These are phyloP conservation scores for Lepidochitona cinerea DNA, from an alignment of 2,888 invertebrate species.

Conservation along the genomic window DNA sequence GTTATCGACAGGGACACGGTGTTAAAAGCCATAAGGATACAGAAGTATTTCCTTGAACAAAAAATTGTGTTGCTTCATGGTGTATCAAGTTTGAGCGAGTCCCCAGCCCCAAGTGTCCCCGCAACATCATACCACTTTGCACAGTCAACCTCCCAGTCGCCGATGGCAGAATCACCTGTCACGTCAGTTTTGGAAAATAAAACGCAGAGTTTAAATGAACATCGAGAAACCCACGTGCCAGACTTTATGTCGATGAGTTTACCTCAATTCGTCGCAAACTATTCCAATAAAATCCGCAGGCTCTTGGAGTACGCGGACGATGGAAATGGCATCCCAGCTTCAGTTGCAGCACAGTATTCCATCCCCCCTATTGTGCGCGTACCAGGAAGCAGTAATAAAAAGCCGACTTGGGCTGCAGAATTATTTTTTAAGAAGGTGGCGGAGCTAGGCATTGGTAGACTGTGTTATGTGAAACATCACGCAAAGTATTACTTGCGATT, in stretches of 20 bases:
- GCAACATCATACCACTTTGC: background rate
- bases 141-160: background rate
- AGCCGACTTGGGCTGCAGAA: slow-evolving; percentile 42
- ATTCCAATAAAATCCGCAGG: slow-evolving; percentile 36
- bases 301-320: slow-evolving; percentile 41
- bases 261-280: slow-evolving; percentile 34
- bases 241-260: slow-evolving; percentile 33
- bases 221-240: slow-evolving; percentile 1
- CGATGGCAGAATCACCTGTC: background rate
- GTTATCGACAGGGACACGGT: slow-evolving; percentile 26
- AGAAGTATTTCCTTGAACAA: slow-evolving; percentile 40
- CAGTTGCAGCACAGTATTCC: slow-evolving; percentile 45
- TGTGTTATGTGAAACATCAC: slow-evolving; percentile 36
- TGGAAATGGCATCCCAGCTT: slow-evolving; percentile 40
- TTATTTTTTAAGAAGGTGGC: slow-evolving; percentile 43
- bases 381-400: slow-evolving; percentile 37
- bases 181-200: background rate
- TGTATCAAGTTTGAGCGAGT: background rate
- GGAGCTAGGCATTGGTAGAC: slow-evolving; percentile 37
- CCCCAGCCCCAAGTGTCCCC: background rate
- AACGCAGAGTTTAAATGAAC: too few relatives aligned
- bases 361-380: slow-evolving; percentile 42
- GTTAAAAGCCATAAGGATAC: slow-evolving; percentile 24
- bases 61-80: slow-evolving; percentile 33
- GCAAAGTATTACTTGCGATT: slow-evolving; percentile 42